phyloP scores from a whole-genome alignment of 64 coral and sea anemone species.

The Exaiptasia diaphana region DNA sequence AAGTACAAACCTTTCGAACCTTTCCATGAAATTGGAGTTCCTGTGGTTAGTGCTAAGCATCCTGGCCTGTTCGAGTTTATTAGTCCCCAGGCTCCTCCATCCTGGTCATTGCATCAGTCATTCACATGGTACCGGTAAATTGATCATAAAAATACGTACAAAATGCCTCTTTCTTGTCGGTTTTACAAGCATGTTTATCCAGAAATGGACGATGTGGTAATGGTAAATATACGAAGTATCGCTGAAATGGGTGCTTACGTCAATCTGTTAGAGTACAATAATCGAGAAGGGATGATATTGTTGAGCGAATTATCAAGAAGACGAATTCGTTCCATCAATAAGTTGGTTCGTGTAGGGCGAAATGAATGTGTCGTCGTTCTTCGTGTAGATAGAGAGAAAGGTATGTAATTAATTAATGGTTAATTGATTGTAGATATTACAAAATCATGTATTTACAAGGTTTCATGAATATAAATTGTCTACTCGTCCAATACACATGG shows the following conservation, averaged over 20 bases:
- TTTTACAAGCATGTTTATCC: constrained; percentile 98
- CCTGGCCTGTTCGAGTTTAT: neutral
- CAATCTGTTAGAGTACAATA: constrained; percentile 95
- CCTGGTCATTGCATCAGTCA: constrained; percentile 42
- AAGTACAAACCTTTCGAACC: too few species aligned
- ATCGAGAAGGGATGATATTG: constrained; percentile 99
- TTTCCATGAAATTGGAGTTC: neutral
- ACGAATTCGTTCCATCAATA: constrained; percentile 96
- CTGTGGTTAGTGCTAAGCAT: neutral
- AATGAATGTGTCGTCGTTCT: constrained; percentile 98
- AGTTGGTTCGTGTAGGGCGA: constrained; percentile 92
- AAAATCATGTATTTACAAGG: too few species aligned
- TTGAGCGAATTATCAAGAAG: constrained; percentile 93
- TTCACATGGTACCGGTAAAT: neutral
- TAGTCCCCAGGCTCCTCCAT: neutral
- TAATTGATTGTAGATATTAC: too few species aligned
- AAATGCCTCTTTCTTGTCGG: constrained; percentile 91
- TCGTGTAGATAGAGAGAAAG: constrained; percentile 99
- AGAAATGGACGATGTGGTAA: constrained; percentile 98
- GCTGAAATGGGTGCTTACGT: constrained; percentile 99
- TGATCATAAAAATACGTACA: neutral
- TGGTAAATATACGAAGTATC: constrained; percentile 98
- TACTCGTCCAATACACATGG: too few species aligned
- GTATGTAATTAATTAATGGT: constrained; percentile 20
- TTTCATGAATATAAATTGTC: too few species aligned